These are phyloP conservation scores for Norana najaformis DNA, from an alignment of 2,888 invertebrate genomes.

Conservation along the genomic window DNA sequence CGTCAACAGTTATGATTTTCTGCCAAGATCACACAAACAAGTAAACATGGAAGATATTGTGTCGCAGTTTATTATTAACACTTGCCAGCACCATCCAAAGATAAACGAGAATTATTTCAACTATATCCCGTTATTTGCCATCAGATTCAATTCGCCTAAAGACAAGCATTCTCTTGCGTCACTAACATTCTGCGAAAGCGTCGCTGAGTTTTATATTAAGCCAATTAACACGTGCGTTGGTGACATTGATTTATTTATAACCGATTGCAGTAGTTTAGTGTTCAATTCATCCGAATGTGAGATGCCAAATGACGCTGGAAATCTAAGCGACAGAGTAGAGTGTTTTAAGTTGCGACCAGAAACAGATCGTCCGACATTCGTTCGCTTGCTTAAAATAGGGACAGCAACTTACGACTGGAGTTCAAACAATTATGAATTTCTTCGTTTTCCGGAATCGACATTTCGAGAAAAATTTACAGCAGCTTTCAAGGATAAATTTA, in stretches of 20 bases:
- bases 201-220: not conserved
- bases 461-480: not conserved
- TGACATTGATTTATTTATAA: too few species aligned
- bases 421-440: not conserved
- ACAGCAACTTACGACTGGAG: too few species aligned
- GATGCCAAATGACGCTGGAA: too few species aligned
- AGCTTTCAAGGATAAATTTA: not conserved
- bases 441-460: not conserved
- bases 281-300: too few species aligned
- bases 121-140: not conserved
- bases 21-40: too few species aligned
- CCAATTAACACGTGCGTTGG: not conserved
- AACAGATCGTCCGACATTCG: too few species aligned
- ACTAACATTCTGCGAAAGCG: not conserved
- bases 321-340: too few species aligned
- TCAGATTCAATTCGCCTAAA: too few species aligned
- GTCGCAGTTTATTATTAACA: not conserved
- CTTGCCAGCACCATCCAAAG: not conserved
- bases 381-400: too few species aligned
- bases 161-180: not conserved
- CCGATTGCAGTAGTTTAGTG: too few species aligned
- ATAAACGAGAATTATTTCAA: not conserved
- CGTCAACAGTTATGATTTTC: too few species aligned
- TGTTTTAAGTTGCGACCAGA: too few species aligned
- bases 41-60: not conserved